Evolutionary conservation across 2,888 invertebrate genomes (phyloP).

Genomic region (Cryptosula pallasiana): DNA sequence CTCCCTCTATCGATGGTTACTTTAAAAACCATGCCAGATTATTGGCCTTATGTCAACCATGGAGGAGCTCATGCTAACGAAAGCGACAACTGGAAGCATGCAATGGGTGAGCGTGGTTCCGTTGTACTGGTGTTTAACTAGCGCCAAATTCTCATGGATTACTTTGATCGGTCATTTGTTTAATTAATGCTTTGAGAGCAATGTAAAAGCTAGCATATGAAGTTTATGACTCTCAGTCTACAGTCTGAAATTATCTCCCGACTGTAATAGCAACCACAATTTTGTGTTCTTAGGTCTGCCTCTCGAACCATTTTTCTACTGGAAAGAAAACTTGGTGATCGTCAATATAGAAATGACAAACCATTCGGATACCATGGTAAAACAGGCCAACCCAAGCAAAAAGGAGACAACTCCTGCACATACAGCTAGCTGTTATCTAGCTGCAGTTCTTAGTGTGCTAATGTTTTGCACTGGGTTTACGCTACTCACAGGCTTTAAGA

Average conservation of each 20-base stretch:
- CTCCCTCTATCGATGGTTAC: background rate
- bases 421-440: background rate
- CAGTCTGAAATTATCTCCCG: too few species aligned
- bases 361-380: too few species aligned
- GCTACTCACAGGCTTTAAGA: background rate
- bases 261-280: too few species aligned
- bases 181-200: too few species aligned
- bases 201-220: too few species aligned
- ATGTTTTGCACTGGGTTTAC: constrained; percentile 8
- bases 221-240: too few species aligned
- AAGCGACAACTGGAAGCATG: background rate
- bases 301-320: constrained; percentile 11
- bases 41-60: constrained; percentile 20
- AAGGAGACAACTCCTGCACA: background rate
- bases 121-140: too few species aligned
- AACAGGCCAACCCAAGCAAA: background rate
- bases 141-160: too few species aligned
- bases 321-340: constrained; percentile 18
- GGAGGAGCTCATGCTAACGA: background rate
- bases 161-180: too few species aligned
- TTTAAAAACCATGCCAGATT: background rate
- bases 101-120: too few species aligned
- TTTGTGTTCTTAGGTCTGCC: constrained; percentile 2
- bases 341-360: background rate
- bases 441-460: background rate